phyloP scores from a whole-genome alignment of 2,113 vertebrate species.

The Ophthalmolycus amberensis region DNA sequence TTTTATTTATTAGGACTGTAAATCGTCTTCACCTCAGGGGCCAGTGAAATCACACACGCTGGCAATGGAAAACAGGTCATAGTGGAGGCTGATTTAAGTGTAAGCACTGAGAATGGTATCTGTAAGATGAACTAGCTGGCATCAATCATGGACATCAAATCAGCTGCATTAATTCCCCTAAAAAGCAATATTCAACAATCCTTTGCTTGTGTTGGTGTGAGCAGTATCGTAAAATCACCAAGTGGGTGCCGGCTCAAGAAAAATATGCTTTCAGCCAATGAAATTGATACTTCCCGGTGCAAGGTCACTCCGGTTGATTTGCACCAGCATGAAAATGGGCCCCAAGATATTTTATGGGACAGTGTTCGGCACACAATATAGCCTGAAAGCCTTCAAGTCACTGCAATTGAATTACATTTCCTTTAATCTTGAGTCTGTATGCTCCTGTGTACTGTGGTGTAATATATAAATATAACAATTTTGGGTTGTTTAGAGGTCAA shows the following conservation, averaged over 20 bases:
- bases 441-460: background rate
- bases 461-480: background rate
- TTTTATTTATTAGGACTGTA: background rate
- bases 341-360: conserved; percentile 55
- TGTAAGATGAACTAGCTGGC: conserved; percentile 11
- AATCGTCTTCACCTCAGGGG: background rate
- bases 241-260: conserved; percentile 29
- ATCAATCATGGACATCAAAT: conserved; percentile 44
- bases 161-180: conserved; percentile 23
- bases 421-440: conserved; percentile 12
- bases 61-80: background rate
- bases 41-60: background rate
- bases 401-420: conserved; percentile 47
- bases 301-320: conserved; percentile 66
- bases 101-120: background rate
- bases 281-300: conserved; percentile 48
- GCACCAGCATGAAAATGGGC: conserved; percentile 54
- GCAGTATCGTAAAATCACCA: conserved; percentile 42
- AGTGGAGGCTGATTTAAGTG: background rate
- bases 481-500: background rate
- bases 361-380: conserved; percentile 45
- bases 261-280: conserved; percentile 44
- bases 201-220: background rate
- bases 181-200: conserved; percentile 12
- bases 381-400: conserved; percentile 35